A percentile compares a stretch with the other conserved stretches of the same genome.
Evolutionary conservation across 2,113 vertebrate species (phyloP).

Genomic region (Herpetotheres cachinnans): DNA sequence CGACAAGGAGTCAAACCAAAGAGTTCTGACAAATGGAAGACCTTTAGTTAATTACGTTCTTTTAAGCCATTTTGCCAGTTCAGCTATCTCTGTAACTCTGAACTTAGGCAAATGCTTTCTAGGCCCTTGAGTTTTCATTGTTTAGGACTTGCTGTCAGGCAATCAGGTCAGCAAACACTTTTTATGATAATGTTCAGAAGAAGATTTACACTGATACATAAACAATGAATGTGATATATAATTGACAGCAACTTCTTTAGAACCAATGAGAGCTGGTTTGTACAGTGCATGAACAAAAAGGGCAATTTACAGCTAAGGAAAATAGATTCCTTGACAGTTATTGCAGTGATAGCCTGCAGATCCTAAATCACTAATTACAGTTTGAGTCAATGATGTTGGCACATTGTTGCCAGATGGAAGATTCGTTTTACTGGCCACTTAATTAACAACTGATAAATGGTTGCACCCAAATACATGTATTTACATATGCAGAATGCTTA

Average conservation of each 20-base stretch:
- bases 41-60: not conserved
- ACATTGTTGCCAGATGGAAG: constrained; percentile 1
- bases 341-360: not conserved
- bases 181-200: not conserved
- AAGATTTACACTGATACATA: not conserved
- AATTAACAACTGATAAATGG: not conserved
- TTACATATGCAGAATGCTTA: constrained; percentile 5
- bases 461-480: not conserved
- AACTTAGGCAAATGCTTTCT: not conserved
- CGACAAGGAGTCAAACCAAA: not conserved
- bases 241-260: not conserved
- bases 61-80: not conserved
- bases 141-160: not conserved
- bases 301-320: not conserved
- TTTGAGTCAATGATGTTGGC: not conserved
- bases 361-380: not conserved
- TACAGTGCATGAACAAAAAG: not conserved
- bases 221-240: not conserved
- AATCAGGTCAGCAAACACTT: not conserved
- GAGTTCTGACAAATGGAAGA: not conserved
- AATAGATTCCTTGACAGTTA: not conserved
- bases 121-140: not conserved
- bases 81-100: not conserved
- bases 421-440: constrained; percentile 22
- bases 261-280: not conserved